These are phyloP conservation scores for Poeciliopsis paucimaculata DNA, from an alignment of 2,797 vertebrate genomes.

Conservation along the genomic window DNA sequence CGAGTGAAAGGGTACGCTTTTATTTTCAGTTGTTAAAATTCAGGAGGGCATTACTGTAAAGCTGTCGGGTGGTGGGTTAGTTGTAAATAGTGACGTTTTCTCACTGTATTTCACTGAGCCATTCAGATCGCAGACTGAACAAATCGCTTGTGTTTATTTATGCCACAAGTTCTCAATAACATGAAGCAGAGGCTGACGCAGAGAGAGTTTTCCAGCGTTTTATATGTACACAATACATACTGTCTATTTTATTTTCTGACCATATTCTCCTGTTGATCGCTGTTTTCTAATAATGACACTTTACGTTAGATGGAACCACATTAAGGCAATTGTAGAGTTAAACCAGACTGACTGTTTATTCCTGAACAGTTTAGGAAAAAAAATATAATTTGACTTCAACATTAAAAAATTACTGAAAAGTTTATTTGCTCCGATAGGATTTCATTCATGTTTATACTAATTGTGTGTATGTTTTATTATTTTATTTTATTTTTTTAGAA, in stretches of 20 bases:
- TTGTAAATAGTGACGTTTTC: constrained; percentile 35
- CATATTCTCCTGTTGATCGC: constrained; percentile 26
- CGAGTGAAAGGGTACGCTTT: not conserved
- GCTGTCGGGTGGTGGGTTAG: not conserved
- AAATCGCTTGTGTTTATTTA: constrained; percentile 13
- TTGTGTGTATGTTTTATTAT: not conserved
- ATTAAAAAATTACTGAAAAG: not conserved
- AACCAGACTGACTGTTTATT: not conserved
- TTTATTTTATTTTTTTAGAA: not conserved
- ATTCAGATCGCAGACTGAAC: constrained; percentile 20
- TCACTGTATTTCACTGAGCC: constrained; percentile 17
- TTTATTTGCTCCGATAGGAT: not conserved
- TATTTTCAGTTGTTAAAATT: constrained; percentile 19
- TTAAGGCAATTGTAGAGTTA: not conserved
- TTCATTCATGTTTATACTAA: not conserved
- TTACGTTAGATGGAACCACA: constrained; percentile 36
- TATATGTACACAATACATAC: constrained; percentile 12
- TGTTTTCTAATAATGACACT: constrained; percentile 17
- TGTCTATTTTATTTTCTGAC: constrained; percentile 2
- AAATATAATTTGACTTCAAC: not conserved
- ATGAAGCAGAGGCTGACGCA: constrained; percentile 1
- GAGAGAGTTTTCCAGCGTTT: not conserved
- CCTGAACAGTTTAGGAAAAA: not conserved
- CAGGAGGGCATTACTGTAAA: constrained; percentile 5
- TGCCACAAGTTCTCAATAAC: constrained; percentile 7